A percentile compares a stretch with the other conserved stretches of the same genome.
phyloP scores from a whole-genome alignment of 2,113 vertebrate genomes.

The Machaerirhynchus nigripectus region DNA sequence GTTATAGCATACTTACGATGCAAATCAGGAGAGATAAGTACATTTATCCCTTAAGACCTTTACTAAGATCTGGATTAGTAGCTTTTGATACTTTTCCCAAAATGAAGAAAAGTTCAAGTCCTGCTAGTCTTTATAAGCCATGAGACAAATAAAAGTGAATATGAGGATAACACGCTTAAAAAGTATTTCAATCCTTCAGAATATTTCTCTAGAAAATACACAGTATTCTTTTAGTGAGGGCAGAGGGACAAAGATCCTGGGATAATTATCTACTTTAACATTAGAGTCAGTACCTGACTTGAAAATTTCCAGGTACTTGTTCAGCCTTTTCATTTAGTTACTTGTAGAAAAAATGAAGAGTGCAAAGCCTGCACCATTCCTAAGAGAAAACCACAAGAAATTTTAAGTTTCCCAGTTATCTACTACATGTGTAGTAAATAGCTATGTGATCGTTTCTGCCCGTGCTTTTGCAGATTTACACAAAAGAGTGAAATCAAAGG shows the following conservation, averaged over 20 bases:
- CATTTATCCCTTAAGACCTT: slow-evolving; percentile 10
- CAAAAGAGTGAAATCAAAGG: background rate
- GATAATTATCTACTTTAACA: background rate
- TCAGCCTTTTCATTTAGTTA: background rate
- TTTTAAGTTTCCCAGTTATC: background rate
- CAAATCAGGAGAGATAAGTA: background rate
- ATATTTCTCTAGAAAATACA: background rate
- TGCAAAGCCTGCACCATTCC: background rate
- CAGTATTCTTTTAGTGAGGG: background rate
- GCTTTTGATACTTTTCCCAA: background rate
- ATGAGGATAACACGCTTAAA: background rate
- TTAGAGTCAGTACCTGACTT: background rate
- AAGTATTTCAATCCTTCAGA: background rate
- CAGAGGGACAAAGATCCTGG: background rate
- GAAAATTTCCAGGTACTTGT: background rate
- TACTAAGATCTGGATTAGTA: slow-evolving; percentile 17
- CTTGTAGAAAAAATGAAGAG: background rate
- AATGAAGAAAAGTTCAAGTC: background rate
- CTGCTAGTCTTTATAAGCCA: background rate
- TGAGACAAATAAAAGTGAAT: background rate
- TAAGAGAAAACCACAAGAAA: background rate
- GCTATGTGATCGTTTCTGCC: background rate
- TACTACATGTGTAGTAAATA: background rate
- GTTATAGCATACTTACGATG: background rate
- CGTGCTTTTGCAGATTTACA: background rate